Evolutionary conservation across 2,113 vertebrate genomes (phyloP).

Genomic region (Chloropsis hardwickii): DNA sequence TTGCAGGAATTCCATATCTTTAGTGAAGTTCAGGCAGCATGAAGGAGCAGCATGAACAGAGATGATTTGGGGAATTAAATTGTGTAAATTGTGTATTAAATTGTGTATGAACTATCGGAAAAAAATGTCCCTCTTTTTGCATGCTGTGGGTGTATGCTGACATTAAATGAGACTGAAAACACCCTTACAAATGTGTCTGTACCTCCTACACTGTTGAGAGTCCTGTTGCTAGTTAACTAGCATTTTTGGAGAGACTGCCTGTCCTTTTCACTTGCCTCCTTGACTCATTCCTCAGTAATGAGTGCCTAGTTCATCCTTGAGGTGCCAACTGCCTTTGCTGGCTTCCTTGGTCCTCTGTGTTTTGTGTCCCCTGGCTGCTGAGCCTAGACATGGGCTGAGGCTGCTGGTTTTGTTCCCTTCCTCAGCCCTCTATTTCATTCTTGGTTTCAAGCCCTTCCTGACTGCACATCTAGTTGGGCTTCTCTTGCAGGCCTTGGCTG

Average conservation of each 20-base stretch:
- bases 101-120: neutral
- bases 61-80: neutral
- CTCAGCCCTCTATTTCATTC: neutral
- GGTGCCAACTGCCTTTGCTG: neutral
- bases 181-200: neutral
- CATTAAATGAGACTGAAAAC: conserved; percentile 22
- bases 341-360: neutral
- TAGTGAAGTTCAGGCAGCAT: neutral
- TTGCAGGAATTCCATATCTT: neutral
- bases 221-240: conserved; percentile 24
- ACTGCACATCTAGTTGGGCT: neutral
- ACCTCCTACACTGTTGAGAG: conserved; percentile 17
- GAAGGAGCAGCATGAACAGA: neutral
- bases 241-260: neutral
- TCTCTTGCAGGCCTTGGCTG: neutral
- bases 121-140: neutral
- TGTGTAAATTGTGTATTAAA: neutral
- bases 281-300: neutral
- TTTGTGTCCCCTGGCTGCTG: neutral
- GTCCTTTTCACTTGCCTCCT: neutral
- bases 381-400: neutral
- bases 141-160: conserved; percentile 21
- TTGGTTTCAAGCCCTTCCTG: neutral
- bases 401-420: neutral
- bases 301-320: neutral